Percentiles rank a stretch among this genome's conserved stretches.
These are phyloP conservation scores for Zelleria hepariella DNA, from an alignment of 2,888 invertebrate genomes.

Conservation along the genomic window DNA sequence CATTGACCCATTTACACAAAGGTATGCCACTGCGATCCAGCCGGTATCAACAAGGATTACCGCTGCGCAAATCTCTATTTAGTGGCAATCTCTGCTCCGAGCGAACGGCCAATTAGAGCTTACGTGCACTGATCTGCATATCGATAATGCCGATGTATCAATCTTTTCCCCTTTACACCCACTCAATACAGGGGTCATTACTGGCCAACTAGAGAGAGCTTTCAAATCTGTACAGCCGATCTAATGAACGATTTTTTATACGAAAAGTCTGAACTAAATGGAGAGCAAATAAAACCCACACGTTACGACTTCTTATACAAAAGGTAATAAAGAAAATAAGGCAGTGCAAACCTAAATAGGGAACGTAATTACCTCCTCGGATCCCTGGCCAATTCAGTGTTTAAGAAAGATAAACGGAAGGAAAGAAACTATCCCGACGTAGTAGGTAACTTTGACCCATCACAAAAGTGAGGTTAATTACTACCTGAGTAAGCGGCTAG, in stretches of 20 bases:
- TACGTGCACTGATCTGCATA: constrained; percentile 48
- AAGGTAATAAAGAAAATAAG: constrained; percentile 1
- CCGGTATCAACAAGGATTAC: constrained; percentile 56
- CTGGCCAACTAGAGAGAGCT: not conserved
- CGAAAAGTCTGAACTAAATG: not conserved
- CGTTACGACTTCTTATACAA: not conserved
- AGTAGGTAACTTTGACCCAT: constrained; percentile 47
- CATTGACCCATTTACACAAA: constrained; percentile 43
- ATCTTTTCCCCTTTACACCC: not conserved
- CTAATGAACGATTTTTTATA: not conserved
- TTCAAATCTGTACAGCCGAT: not conserved
- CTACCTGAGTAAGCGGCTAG: constrained; percentile 18
- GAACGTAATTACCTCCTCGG: constrained; percentile 57
- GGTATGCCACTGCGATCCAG: constrained; percentile 34
- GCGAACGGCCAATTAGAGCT: constrained; percentile 57
- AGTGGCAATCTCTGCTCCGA: constrained; percentile 54
- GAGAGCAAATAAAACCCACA: not conserved
- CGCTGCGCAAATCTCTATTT: constrained; percentile 60
- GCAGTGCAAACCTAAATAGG: constrained; percentile 33
- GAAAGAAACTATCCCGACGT: constrained; percentile 53
- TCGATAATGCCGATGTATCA: constrained; percentile 21
- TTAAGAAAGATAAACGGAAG: constrained; percentile 69
- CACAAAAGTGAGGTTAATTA: constrained; percentile 42
- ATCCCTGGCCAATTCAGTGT: constrained; percentile 64
- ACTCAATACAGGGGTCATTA: not conserved